Percentiles rank a stretch among this genome's conserved stretches.
Evolutionary conservation across 1,140 invertebrate species (phyloP).

Genomic region (Tyrophagus putrescentiae): DNA sequence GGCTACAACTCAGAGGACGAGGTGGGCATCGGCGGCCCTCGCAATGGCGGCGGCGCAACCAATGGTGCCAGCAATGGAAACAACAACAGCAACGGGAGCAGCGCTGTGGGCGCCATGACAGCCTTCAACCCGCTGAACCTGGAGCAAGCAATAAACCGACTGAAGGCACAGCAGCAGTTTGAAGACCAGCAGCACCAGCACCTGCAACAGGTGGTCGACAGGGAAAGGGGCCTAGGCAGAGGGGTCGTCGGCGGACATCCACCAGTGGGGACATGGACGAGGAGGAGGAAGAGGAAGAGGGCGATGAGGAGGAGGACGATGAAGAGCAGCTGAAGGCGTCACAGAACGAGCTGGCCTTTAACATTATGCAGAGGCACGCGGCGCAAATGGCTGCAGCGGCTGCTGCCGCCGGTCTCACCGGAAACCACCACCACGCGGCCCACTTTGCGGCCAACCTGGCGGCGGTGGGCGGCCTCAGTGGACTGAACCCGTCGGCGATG

Average conservation of each 20-base stretch:
- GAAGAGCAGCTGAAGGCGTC: neutral
- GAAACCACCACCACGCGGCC: too few species aligned
- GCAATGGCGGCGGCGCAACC: neutral
- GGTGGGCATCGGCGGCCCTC: slow-evolving; percentile 1
- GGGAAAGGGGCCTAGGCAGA: neutral
- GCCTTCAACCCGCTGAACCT: neutral
- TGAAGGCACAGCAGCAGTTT: too few species aligned
- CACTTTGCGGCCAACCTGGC: slow-evolving; percentile 10
- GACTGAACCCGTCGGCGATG: slow-evolving; percentile 6
- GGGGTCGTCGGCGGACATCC: neutral
- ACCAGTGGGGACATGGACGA: slow-evolving; percentile 19
- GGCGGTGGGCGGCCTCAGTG: slow-evolving; percentile 1
- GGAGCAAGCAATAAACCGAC: slow-evolving; percentile 5
- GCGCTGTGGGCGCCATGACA: neutral
- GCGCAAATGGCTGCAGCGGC: slow-evolving; percentile 16
- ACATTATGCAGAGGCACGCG: slow-evolving; percentile 17
- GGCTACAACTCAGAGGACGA: neutral
- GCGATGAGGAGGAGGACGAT: neutral
- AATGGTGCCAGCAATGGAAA: neutral
- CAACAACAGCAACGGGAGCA: neutral
- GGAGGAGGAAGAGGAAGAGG: slow-evolving; percentile 8
- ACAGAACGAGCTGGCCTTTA: neutral
- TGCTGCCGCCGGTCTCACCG: neutral
- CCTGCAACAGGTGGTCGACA: neutral
- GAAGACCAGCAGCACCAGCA: slow-evolving; percentile 2